Evolutionary conservation across 1,140 invertebrate species (phyloP).

Genomic region (Calephelis nemesis): DNA sequence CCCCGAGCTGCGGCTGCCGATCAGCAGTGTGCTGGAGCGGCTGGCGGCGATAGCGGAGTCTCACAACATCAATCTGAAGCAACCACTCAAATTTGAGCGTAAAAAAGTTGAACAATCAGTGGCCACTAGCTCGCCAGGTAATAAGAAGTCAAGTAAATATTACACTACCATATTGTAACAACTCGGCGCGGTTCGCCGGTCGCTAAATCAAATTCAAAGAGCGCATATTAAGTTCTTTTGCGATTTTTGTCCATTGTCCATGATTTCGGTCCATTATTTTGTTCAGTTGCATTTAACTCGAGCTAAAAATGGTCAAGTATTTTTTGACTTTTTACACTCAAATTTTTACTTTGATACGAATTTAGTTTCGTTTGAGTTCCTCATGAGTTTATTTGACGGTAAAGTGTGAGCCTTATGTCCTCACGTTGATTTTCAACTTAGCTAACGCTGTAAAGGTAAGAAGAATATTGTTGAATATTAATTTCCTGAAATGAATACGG

Average conservation of each 20-base stretch:
- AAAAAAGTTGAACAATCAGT: conserved; percentile 81
- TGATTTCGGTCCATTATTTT: conserved; percentile 53
- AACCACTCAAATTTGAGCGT: conserved; percentile 84
- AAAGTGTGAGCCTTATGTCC: conserved; percentile 50
- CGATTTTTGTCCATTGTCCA: conserved; percentile 33
- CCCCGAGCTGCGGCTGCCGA: conserved; percentile 87
- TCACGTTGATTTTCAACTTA: conserved; percentile 10
- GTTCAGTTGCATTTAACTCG: conserved; percentile 70
- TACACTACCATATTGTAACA: conserved; percentile 80
- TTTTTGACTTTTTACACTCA: conserved; percentile 80
- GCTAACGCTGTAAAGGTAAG: conserved; percentile 67
- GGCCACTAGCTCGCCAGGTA: conserved; percentile 81
- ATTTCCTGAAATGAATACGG: conserved; percentile 60
- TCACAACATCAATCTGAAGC: conserved; percentile 87
- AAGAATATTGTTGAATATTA: conserved; percentile 51
- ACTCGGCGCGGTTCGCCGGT: conserved; percentile 40
- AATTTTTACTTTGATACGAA: conserved; percentile 62
- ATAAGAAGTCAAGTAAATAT: conserved; percentile 81
- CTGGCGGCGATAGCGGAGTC: conserved; percentile 93
- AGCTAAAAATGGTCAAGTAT: conserved; percentile 80
- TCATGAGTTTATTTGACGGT: conserved; percentile 51
- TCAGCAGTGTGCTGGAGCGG: conserved; percentile 89
- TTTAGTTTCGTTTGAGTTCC: conserved; percentile 58
- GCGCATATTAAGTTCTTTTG: conserved; percentile 29
- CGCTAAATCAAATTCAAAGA: conserved; percentile 23